Evolutionary conservation across 2,888 invertebrate genomes (phyloP).

Genomic region (Spodoptera littoralis): DNA sequence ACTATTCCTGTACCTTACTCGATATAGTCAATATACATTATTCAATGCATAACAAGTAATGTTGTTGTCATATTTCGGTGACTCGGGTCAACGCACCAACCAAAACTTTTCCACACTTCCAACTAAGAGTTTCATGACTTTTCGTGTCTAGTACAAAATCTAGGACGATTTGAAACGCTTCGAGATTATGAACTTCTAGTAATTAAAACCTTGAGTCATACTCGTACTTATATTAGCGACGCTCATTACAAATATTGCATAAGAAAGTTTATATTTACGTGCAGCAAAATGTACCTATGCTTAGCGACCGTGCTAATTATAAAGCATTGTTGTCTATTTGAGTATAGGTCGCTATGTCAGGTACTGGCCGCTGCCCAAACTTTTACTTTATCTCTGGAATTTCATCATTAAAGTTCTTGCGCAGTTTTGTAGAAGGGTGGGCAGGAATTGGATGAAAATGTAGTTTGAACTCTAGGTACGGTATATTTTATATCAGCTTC

Average conservation of each 20-base stretch:
- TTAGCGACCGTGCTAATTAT: conserved; percentile 45
- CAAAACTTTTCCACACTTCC: background rate
- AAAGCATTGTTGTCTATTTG: conserved; percentile 54
- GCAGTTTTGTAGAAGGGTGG: background rate
- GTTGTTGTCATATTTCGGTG: no score
- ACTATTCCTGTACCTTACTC: no score
- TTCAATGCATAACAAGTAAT: no score
- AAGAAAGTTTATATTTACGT: conserved; percentile 47
- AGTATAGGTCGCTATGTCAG: conserved; percentile 36
- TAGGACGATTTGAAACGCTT: no score
- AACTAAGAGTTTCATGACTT: no score
- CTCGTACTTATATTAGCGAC: conserved; percentile 22
- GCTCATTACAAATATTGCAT: conserved; percentile 48
- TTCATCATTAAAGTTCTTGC: conserved; percentile 9
- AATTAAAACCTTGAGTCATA: conserved; percentile 21
- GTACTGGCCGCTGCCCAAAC: conserved; percentile 47
- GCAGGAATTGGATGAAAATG: no score
- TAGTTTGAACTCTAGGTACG: no score
- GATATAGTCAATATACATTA: no score
- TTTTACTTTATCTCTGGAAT: conserved; percentile 10
- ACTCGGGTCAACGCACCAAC: background rate
- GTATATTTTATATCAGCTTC: no score
- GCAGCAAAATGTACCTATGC: conserved; percentile 37
- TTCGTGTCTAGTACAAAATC: no score
- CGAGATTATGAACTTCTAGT: background rate